Base-by-base conservation (phyloP, 2,113 vertebrate species). In the Pimephales promelas region DNA sequence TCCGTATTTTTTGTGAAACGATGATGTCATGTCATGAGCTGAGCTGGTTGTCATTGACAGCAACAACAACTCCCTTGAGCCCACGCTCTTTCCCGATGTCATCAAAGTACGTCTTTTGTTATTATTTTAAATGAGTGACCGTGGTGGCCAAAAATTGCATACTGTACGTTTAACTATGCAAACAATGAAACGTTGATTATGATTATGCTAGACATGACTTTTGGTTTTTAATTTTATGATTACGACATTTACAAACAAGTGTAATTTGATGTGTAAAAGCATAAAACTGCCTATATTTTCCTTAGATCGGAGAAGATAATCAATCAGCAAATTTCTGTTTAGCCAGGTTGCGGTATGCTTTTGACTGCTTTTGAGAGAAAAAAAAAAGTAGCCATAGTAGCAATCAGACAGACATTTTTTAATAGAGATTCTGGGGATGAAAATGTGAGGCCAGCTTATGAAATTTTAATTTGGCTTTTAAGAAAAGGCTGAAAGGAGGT, bases 381-480 rank as follows among this genome's bases (percentile, higher is more conserved):
- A 76, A 66, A 52, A 43, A 73, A 83, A 79, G 54, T 66, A 83
- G 71, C 77, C 72, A 83, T 83, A 88, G 72, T 71, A 87, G 82
- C 81, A 79, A 87, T 70, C 74, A 83, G 57, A 56, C 83, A 84
- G 76, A 81, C 54, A 34, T 52, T 81, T 81, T 83, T 83, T 84
- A 80, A 81, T 36, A 79, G 20, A 85, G 79, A 86, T 71, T 76
- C 61, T 47, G 56, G 1, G 49, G 22, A 28, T 59, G 57, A 83
- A 85, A 81, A 85, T 85, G 49, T 78, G 74, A 77, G 43, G 43
- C 57, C 49, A n/a, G 26, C 40, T 45, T 76, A 88, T 88, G n/a
- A 85, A 89, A 87, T 83, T 87, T 86, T 87, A 87, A 88, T 89
- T 75, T 66, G 66, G 73, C 85, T 88, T 85, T 86, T 85, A 85